phyloP scores from a whole-genome alignment of 2,888 invertebrate species.

The Hirtodrosophila alboralis region DNA sequence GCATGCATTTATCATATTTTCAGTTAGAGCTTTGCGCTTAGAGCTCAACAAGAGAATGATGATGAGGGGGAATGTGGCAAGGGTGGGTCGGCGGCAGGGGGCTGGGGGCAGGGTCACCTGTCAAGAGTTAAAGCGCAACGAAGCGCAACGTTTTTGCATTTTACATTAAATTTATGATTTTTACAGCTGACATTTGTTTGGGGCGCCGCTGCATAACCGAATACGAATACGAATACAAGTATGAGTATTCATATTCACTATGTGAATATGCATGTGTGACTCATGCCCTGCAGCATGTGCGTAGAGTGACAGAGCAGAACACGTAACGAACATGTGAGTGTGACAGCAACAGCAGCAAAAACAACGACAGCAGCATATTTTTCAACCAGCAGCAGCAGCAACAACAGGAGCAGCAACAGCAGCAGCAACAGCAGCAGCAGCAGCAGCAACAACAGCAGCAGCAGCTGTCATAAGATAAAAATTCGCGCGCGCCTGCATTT shows the following conservation, averaged over 20 bases:
- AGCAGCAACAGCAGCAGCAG: conserved; percentile 19
- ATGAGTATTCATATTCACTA: conserved; percentile 17
- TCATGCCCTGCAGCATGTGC: conserved; percentile 60
- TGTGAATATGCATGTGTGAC: conserved; percentile 33
- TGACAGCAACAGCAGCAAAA: conserved; percentile 61
- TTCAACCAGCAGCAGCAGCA: conserved; percentile 54
- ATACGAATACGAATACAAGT: conserved; percentile 17
- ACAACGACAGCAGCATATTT: conserved; percentile 70
- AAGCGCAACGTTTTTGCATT: conserved; percentile 79
- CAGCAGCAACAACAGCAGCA: conserved; percentile 39
- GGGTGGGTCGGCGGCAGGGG: conserved; percentile 10
- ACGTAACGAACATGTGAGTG: conserved; percentile 56
- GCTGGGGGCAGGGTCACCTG: conserved; percentile 50
- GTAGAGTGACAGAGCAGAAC: conserved; percentile 66
- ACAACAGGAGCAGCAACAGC: conserved; percentile 54
- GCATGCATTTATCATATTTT: conserved; percentile 43
- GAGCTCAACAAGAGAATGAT: not conserved
- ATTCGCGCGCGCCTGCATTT: conserved; percentile 80
- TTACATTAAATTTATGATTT: conserved; percentile 79
- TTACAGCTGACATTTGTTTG: conserved; percentile 79
- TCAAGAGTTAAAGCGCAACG: conserved; percentile 76
- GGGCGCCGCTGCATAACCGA: conserved; percentile 63
- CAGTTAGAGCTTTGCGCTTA: conserved; percentile 28
- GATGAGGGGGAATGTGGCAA: not conserved
- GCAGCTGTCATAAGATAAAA: conserved; percentile 83